Percentiles rank a stretch among this genome's conserved stretches.
Evolutionary conservation across 2,797 vertebrate genomes (phyloP).

Genomic region (Phrynocephalus forsythii): DNA sequence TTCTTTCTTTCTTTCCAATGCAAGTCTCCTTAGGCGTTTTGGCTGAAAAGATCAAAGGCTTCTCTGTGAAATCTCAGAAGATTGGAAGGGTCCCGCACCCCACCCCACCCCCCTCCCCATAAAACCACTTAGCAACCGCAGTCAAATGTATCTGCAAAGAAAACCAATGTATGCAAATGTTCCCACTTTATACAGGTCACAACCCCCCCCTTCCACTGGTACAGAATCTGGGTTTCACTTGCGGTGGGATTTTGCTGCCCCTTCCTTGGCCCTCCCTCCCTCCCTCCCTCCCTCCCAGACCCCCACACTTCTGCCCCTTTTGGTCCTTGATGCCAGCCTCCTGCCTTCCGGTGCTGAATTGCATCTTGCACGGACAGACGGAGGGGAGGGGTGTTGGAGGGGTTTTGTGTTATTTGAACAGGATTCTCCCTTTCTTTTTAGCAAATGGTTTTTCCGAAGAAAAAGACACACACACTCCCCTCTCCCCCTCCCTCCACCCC

Average conservation of each 20-base stretch:
- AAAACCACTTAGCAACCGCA: background rate
- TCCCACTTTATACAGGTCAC: background rate
- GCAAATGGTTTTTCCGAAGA: conserved; percentile 8
- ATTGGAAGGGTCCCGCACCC: background rate
- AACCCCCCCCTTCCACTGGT: background rate
- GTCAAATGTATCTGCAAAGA: background rate
- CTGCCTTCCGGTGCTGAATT: background rate
- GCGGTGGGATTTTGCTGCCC: background rate
- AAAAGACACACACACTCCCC: background rate
- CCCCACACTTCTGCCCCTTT: background rate
- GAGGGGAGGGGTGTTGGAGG: no score
- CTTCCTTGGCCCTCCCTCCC: background rate
- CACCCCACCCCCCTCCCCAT: no score
- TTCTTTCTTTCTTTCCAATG: no score
- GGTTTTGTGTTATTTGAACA: no score
- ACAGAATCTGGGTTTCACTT: background rate
- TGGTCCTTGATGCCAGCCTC: no score
- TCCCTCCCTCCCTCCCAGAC: background rate
- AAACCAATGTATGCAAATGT: background rate
- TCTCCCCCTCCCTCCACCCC: background rate
- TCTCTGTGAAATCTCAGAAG: background rate
- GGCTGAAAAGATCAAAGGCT: background rate
- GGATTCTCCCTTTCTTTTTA: background rate
- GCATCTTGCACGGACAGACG: no score
- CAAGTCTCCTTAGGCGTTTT: background rate